These are phyloP conservation scores for Odiellus spinosus DNA, from an alignment of 2,888 invertebrate genomes.

Conservation along the genomic window DNA sequence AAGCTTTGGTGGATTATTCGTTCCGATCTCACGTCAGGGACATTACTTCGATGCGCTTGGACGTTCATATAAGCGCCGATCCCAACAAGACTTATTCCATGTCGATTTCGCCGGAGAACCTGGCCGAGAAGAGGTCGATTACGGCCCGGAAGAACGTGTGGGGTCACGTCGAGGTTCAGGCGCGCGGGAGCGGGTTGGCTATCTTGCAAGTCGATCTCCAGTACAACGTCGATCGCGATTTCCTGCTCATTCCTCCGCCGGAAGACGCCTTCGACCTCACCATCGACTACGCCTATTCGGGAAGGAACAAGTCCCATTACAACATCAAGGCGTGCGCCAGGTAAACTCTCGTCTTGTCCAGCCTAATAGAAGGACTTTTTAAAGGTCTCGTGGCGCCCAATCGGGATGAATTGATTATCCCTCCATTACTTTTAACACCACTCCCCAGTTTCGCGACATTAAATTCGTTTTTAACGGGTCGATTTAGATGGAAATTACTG, in stretches of 20 bases:
- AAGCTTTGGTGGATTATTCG: slow-evolving; percentile 36
- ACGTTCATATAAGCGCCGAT: slow-evolving; percentile 29
- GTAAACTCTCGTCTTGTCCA: slow-evolving; percentile 17
- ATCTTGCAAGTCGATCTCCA: slow-evolving; percentile 36
- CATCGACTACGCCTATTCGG: slow-evolving; percentile 30
- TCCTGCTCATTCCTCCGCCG: slow-evolving; percentile 26
- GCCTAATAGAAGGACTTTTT: background rate
- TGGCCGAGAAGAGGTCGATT: slow-evolving; percentile 10
- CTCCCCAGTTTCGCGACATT: too few species aligned
- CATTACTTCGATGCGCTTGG: slow-evolving; percentile 31
- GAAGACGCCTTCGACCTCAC: slow-evolving; percentile 33
- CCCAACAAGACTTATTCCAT: slow-evolving; percentile 3
- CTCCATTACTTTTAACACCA: too few species aligned
- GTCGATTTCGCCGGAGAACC: slow-evolving; percentile 8
- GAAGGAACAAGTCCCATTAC: slow-evolving; percentile 31
- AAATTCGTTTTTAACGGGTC: too few species aligned
- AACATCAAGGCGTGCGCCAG: slow-evolving; percentile 29
- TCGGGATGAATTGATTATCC: background rate
- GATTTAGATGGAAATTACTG: slow-evolving; percentile 29
- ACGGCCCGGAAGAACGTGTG: slow-evolving; percentile 27
- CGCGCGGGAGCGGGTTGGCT: slow-evolving; percentile 38
- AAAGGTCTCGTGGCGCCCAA: background rate
- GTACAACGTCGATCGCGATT: slow-evolving; percentile 33
- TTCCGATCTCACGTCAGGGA: slow-evolving; percentile 32
- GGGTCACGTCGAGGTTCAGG: slow-evolving; percentile 37